Evolutionary conservation across 64 coral and sea anemone species (phyloP).

Genomic region (Orbicella faveolata): DNA sequence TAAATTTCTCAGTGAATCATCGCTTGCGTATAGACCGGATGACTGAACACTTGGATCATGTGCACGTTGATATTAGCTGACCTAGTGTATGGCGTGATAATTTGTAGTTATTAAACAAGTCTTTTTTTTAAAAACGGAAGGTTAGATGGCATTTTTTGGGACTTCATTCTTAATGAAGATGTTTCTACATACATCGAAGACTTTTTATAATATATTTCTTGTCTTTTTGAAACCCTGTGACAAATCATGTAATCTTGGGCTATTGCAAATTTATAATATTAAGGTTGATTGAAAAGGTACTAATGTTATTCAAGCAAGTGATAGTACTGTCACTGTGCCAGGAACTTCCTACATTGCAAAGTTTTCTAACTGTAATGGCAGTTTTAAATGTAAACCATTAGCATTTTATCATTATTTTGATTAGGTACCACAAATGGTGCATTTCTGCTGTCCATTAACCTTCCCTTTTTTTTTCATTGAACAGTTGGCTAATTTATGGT

Average conservation of each 20-base stretch:
- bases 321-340: no score
- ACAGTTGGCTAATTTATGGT: neutral
- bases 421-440: neutral
- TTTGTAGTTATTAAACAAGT: no score
- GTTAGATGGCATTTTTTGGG: no score
- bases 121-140: no score
- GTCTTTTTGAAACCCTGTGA: no score
- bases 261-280: no score
- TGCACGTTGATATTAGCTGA: neutral
- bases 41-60: neutral
- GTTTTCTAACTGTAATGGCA: neutral
- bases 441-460: neutral
- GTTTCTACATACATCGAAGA: no score
- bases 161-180: no score
- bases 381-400: neutral
- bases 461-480: neutral
- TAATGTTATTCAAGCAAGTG: no score
- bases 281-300: no score
- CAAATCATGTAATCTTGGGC: no score
- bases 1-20: conserved; percentile 26
- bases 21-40: conserved; percentile 4
- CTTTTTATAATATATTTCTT: no score
- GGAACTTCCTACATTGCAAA: neutral
- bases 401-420: neutral
- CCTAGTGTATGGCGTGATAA: neutral